A percentile compares a stretch with the other conserved stretches of the same genome.
Conservation (phyloP, 2,113 vertebrate species). For the Dolichotis patagonum region DNA sequence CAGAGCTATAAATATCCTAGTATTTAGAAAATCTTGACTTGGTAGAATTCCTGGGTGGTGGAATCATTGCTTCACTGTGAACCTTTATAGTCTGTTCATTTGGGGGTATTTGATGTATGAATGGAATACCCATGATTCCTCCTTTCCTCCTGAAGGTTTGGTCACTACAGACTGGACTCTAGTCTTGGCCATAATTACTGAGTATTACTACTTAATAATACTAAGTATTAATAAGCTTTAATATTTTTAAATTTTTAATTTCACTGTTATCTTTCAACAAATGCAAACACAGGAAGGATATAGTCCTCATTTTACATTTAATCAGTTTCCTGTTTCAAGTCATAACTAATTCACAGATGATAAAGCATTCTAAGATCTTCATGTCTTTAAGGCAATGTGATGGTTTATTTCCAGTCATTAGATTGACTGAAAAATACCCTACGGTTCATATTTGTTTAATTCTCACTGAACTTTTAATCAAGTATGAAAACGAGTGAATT, state of each 20-base stretch:
- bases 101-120: neutral
- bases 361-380: neutral
- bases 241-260: neutral
- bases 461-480: conserved; percentile 25
- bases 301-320: neutral
- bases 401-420: neutral
- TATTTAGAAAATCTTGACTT: neutral
- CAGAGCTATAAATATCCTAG: neutral
- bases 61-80: neutral
- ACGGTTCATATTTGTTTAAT: neutral
- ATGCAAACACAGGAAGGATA: neutral
- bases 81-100: neutral
- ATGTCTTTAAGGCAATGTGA: neutral
- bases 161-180: neutral
- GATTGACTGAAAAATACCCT: neutral
- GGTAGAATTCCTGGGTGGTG: fast-evolving
- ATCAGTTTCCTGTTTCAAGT: neutral
- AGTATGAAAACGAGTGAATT: neutral
- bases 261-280: neutral
- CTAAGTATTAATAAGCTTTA: neutral
- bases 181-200: neutral
- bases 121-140: neutral
- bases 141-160: neutral
- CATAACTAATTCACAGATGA: neutral
- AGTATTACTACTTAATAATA: neutral